Base-by-base conservation (phyloP, 2,113 vertebrate species). In the Ochotona curzoniae region DNA sequence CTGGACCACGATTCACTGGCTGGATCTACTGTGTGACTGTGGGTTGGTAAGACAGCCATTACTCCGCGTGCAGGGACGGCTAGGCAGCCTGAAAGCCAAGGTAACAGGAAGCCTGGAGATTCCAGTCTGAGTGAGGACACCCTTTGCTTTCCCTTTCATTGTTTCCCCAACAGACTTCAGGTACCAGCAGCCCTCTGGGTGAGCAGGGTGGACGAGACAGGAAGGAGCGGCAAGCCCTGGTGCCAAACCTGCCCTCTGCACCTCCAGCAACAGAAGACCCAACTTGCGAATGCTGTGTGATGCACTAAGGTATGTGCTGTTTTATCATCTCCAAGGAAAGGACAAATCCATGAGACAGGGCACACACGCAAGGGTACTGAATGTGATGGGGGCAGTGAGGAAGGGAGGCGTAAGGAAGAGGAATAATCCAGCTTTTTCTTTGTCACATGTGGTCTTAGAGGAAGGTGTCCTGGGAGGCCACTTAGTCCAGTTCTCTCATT, bases 141-240 rank as follows among this genome's bases (percentile, higher is more conserved):
- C 67, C 94, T 87, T 87, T 14, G 20, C n/a, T 30, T 66, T 84
- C 69, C 14, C 63, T 87, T 69, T 78, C 76, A 88, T 75, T 91
- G 26, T 93, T 95, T 91, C 75, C 54, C 35, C 93, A 94, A 73
- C 12, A 78, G 83, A 84, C 80, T 81, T 92, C 28, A 10, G 0
- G 74, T 57, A 75, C 93, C 26, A 60, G 64, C 73, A 75, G 54
- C 49, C 74, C 32, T 66, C 70, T 74, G 64, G 51, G 20, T 70
- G 57, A 81, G 32, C 35, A 13, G 54, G 76, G 35, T 30, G 70
- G 38, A 44, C n/a, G 14, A 71, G 57, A 63, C n/a, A 49, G 38
- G 44, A 85, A 61, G 32, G 7, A 73, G 28, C 20, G 32, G 21
- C 7, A 13, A 44, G 4, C 38, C 30, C 3, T 61, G 35, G 70